Evolutionary conservation across 2,888 invertebrate species (phyloP), one percentile per base, ranked within the genome.

Genomic region (Mongoloraphidia duomilia): DNA sequence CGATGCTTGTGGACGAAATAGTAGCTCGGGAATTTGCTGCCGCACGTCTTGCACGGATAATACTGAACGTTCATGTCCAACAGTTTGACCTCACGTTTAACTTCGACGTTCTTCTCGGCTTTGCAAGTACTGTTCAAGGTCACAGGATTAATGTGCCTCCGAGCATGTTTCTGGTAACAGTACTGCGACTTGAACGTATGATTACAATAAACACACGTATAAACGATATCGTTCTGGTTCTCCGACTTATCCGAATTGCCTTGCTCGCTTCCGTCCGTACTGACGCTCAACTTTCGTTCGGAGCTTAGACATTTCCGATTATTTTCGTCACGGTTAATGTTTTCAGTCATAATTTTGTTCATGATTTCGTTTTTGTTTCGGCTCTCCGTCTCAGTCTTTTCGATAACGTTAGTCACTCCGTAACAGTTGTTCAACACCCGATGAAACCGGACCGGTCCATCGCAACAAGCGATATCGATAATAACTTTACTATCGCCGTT

Each of bases 1-100:
- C 89, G 73, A 64, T 92, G 92, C 62, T 92, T 92, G 65, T 92
- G 91, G 26, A 91, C 91, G 70, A 92, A 92, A 69, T 92, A 92
- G 64, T 92, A 92, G 56, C 89, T 90, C 2, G 92, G 92, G 65
- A 92, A 92, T 65, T 91, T 91, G 58, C 80, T 86, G 14, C 92
- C 91, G 66, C 92, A 92, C 1, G 86, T 89, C 68, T 91, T 92
- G 68, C 92, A 92, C 0, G 92, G 91, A 68, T 91, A 92, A 70
- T 91, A 92, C 65, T 91, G 91, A 0, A 91, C 79, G 60, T 90
- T 82, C 65, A 88, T 77, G 58, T 85, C 84, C 45, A 82, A 63
- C 5, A 80, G 71, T 47, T 77, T 72, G 2, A 81, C 81, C 58
- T 81, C 80, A 8, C 79, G 66, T 43, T 73, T 68, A 46, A 64